Conservation (phyloP, 1,140 invertebrate species). For the Luehdorfia chinensis region DNA sequence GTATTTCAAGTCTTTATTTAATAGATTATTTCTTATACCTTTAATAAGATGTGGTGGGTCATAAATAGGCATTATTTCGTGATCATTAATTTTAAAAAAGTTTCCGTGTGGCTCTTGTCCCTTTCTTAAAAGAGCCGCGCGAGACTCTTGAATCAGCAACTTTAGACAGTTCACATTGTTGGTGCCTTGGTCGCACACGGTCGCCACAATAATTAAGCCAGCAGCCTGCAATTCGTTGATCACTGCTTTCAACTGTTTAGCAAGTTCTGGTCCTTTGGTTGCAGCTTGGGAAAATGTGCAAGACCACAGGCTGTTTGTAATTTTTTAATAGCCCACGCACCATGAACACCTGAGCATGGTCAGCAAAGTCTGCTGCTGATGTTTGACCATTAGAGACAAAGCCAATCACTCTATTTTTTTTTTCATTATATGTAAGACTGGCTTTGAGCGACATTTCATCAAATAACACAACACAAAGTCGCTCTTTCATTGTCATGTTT, state of each 20-base stretch:
- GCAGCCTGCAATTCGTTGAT: slow-evolving; percentile 17
- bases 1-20: slow-evolving; percentile 36
- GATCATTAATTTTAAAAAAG: slow-evolving; percentile 30
- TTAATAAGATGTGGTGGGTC: slow-evolving; percentile 16
- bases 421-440: slow-evolving; percentile 28
- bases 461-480: slow-evolving; percentile 23
- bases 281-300: slow-evolving; percentile 18
- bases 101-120: slow-evolving; percentile 21
- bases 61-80: slow-evolving; percentile 20
- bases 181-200: slow-evolving; percentile 39
- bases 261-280: slow-evolving; percentile 20
- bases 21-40: slow-evolving; percentile 33
- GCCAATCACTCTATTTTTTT: slow-evolving; percentile 33
- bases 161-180: slow-evolving; percentile 37
- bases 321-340: slow-evolving; percentile 28
- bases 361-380: slow-evolving; percentile 23
- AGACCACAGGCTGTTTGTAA: slow-evolving; percentile 17
- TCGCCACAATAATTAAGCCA: slow-evolving; percentile 30
- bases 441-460: slow-evolving; percentile 29
- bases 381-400: slow-evolving; percentile 29
- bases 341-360: slow-evolving; percentile 45
- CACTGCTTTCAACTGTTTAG: slow-evolving; percentile 14
- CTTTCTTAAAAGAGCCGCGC: slow-evolving; percentile 16
- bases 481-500: slow-evolving; percentile 12
- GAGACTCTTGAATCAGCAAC: slow-evolving; percentile 21